These are phyloP conservation scores for Drosophila nebulosa DNA, from an alignment of 1,140 invertebrate species.

Conservation along the genomic window DNA sequence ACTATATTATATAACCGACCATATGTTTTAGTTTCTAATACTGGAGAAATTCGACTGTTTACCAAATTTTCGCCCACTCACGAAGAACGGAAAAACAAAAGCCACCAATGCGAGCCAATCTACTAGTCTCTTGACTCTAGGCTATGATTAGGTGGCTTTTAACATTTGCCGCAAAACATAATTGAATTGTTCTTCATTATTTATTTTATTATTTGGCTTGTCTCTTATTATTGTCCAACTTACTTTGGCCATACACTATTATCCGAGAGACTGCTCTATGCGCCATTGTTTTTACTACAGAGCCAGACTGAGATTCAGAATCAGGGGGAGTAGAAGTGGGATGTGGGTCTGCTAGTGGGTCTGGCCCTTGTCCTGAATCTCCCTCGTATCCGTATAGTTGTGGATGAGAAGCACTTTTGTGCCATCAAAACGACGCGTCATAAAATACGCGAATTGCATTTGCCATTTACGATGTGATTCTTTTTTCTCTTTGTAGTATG, in stretches of 20 bases:
- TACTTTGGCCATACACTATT: conserved; percentile 52
- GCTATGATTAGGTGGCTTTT: conserved; percentile 62
- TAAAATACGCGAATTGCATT: conserved; percentile 80
- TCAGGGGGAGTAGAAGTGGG: background rate
- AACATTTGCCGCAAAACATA: conserved; percentile 59
- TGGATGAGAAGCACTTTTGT: conserved; percentile 65
- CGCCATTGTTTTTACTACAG: conserved; percentile 45
- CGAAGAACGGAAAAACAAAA: too few relatives aligned
- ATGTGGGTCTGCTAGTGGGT: background rate
- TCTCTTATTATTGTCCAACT: conserved; percentile 72
- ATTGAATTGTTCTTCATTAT: conserved; percentile 78
- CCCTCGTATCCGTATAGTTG: conserved; percentile 1
- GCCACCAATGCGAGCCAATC: too few relatives aligned
- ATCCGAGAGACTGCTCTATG: conserved; percentile 27
- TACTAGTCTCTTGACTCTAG: conserved; percentile 5
- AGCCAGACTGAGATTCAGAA: background rate
- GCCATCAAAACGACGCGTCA: conserved; percentile 74
- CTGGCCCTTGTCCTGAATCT: background rate
- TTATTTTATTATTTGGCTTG: conserved; percentile 79
- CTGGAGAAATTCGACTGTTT: too few relatives aligned
- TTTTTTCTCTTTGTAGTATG: conserved; percentile 49
- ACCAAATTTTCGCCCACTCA: too few relatives aligned
- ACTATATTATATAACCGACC: too few relatives aligned
- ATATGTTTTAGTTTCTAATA: too few relatives aligned
- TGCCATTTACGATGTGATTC: conserved; percentile 75